Evolutionary conservation across 2,888 invertebrate species (phyloP).

Genomic region (Listrodromus nycthemerus): DNA sequence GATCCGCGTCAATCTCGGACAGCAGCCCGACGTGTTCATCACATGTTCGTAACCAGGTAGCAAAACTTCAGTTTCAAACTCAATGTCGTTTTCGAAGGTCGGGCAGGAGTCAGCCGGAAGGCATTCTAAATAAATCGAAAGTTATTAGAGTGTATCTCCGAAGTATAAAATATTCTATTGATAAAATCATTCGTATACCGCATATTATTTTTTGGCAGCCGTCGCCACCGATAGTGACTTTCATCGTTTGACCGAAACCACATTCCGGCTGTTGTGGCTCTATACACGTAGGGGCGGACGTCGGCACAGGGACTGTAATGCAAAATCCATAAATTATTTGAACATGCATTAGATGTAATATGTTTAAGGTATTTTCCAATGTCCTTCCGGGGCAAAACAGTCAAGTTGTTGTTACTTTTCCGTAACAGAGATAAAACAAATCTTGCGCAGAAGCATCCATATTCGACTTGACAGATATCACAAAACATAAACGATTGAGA

Average conservation of each 20-base stretch:
- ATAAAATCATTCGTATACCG: constrained; percentile 84
- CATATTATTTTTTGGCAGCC: constrained; percentile 92
- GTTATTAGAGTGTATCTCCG: neutral
- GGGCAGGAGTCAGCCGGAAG: constrained; percentile 89
- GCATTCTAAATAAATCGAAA: constrained; percentile 87
- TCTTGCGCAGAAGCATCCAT: too few species aligned
- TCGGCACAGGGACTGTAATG: constrained; percentile 82
- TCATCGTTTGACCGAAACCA: constrained; percentile 90
- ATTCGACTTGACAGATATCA: too few species aligned
- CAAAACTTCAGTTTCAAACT: constrained; percentile 83
- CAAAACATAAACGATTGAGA: neutral
- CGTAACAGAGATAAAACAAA: too few species aligned
- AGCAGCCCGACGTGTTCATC: constrained; percentile 89
- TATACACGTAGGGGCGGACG: constrained; percentile 86
- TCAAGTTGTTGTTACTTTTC: neutral
- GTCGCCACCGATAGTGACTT: constrained; percentile 87
- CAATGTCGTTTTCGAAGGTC: constrained; percentile 79
- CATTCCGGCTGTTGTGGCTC: constrained; percentile 90
- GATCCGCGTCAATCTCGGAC: constrained; percentile 87
- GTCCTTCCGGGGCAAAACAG: neutral
- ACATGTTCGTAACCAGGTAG: constrained; percentile 88
- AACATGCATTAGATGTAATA: neutral
- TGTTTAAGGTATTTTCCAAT: too few species aligned
- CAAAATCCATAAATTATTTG: constrained; percentile 3
- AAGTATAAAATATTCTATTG: neutral